Percentiles rank a stretch among this genome's conserved stretches.
phyloP scores from a whole-genome alignment of 2,888 invertebrate genomes.

The Saturnia japonica region DNA sequence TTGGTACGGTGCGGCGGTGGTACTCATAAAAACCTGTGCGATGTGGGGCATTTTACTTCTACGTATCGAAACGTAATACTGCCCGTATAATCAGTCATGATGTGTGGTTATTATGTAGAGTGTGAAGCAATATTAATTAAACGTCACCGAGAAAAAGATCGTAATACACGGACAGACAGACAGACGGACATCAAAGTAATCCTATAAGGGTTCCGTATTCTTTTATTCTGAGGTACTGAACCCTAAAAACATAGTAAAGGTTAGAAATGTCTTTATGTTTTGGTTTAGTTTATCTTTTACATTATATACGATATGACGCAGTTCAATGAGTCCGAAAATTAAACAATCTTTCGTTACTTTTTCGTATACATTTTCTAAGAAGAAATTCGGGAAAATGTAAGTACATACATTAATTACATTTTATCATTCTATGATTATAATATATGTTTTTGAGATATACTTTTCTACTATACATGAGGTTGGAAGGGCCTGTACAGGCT shows the following conservation, averaged over 20 bases:
- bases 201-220: no score
- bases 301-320: neutral
- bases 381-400: neutral
- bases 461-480: neutral
- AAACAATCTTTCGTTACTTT: constrained; percentile 1
- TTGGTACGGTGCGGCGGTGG: no score
- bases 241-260: neutral
- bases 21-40: no score
- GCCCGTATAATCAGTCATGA: no score
- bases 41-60: no score
- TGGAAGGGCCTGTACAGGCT: neutral
- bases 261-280: neutral
- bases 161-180: no score
- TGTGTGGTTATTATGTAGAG: no score
- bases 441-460: neutral
- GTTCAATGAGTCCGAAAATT: constrained; percentile 15
- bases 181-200: no score
- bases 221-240: no score
- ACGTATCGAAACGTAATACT: no score
- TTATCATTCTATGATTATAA: neutral
- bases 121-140: no score
- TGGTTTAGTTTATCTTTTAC: neutral
- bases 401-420: neutral
- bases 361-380: neutral
- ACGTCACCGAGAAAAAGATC: no score